phyloP scores from a whole-genome alignment of 2,113 vertebrate genomes.

The Channa maculata region DNA sequence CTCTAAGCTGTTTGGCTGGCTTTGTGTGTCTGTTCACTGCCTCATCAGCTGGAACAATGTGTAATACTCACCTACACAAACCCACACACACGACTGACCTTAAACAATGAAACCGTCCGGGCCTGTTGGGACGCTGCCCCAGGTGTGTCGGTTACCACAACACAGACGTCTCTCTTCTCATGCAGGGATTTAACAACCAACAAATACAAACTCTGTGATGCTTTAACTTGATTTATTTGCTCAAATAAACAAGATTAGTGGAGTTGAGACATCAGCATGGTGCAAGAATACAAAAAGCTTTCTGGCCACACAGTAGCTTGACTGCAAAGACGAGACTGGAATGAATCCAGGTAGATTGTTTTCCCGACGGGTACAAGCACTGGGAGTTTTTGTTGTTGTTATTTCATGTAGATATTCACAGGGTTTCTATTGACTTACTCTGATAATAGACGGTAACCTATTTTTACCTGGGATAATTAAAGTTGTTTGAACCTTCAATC shows the following conservation, averaged over 20 bases:
- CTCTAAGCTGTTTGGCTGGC: slow-evolving; percentile 10
- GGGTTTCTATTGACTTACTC: not conserved
- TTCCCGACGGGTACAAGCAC: not conserved
- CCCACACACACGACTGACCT: slow-evolving; percentile 10
- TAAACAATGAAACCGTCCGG: slow-evolving; percentile 17
- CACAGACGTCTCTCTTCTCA: slow-evolving; percentile 7
- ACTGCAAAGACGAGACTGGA: not conserved
- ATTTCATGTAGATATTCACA: not conserved
- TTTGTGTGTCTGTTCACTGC: slow-evolving; percentile 27
- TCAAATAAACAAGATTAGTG: slow-evolving; percentile 17
- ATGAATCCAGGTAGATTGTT: not conserved
- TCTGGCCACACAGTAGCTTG: not conserved
- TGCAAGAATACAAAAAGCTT: not conserved
- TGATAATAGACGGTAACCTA: not conserved
- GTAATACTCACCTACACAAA: slow-evolving; percentile 11
- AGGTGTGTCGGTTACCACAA: slow-evolving; percentile 54
- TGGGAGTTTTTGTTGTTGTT: not conserved
- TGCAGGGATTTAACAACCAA: slow-evolving; percentile 5
- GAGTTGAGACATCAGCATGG: slow-evolving; percentile 27
- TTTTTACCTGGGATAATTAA: no score
- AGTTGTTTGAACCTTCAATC: no score
- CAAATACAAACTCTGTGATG: slow-evolving; percentile 1
- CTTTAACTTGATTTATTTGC: slow-evolving; percentile 7
- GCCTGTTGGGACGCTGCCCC: slow-evolving; percentile 27
- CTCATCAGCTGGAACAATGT: slow-evolving; percentile 48